Percentiles rank a stretch among this genome's conserved stretches.
These are phyloP conservation scores for Brachionus angularis DNA, from an alignment of 1,140 invertebrate species.

Conservation along the genomic window DNA sequence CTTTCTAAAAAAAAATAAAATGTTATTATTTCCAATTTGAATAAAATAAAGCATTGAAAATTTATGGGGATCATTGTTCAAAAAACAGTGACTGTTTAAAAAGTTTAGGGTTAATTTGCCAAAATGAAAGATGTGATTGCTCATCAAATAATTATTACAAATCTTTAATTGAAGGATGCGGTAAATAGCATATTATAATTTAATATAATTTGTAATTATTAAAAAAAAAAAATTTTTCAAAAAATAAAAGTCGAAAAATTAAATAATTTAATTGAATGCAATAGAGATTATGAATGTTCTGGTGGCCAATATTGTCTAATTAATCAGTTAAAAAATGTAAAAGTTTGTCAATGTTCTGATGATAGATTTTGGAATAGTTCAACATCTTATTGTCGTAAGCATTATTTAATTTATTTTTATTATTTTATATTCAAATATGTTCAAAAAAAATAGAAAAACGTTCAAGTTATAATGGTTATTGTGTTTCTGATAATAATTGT, in stretches of 20 bases:
- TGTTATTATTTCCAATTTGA: too few relatives aligned
- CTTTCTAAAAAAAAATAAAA: too few relatives aligned
- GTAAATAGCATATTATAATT: neutral
- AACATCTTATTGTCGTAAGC: conserved; percentile 14
- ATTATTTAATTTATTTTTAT: neutral
- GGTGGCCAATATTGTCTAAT: neutral
- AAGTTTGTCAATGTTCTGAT: neutral
- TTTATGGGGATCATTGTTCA: neutral
- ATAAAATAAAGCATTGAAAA: neutral
- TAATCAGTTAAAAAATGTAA: too few relatives aligned
- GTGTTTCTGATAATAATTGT: conserved; percentile 12
- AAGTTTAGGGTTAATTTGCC: neutral
- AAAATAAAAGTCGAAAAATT: neutral
- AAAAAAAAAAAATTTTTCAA: too few relatives aligned
- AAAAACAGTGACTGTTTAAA: neutral
- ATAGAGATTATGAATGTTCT: neutral
- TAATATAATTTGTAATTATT: neutral
- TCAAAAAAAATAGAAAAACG: conserved; percentile 14
- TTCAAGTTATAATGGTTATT: neutral
- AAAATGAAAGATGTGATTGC: neutral
- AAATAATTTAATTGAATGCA: neutral
- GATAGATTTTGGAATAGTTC: conserved; percentile 24
- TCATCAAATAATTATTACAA: neutral
- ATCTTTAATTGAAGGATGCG: neutral
- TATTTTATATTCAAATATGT: neutral